Evolutionary conservation across 2,888 invertebrate species (phyloP), one percentile per base, ranked within the genome.

Genomic region (Eupithecia exiguata): DNA sequence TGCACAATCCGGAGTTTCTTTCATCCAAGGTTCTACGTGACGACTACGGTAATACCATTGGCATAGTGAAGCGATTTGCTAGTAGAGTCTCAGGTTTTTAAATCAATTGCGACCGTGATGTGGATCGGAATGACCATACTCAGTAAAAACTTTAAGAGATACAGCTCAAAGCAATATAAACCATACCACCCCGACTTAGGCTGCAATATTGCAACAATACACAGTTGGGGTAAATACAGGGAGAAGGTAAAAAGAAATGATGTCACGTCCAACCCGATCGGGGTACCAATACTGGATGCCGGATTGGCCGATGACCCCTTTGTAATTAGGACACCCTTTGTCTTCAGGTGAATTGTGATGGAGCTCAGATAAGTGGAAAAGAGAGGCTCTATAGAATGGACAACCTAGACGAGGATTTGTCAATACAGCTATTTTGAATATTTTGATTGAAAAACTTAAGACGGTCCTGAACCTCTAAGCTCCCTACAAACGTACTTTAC

Each of bases 281-380:
- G 77, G 75, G 77, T 74, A 76, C 67, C 38, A 70, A 74, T 68
- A 71, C 58, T 58, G 70, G 38, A 65, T 65, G 38, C 16, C 58
- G 36, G 75, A 76, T 75, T 74, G 75, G 77, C 67, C 68, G 58
- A 77, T 74, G 77, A 75, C 74, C 77, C 73, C 68, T 66, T 79
- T 76, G 75, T 78, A 80, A 80, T 80, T 77, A 80, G 76, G 71
- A 67, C 62, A 18, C 69, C 62, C 72, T 73, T 75, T 75, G 78
- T 77, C 74, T 70, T 69, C 72, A 49, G 74, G 69, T 53, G 21
- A 25, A 58, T 58, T 58, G 21, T 58, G 58, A 58, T 58, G 12
- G 58, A 25, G 25, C 25, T 58, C 21, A 58, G 53, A 14, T 58
- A 12, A 58, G 21, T 58, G 12, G 25, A 14, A 53, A 9, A 53